Conservation (phyloP, 2,797 vertebrate genomes). For the Phaenicophaeus curvirostris region DNA sequence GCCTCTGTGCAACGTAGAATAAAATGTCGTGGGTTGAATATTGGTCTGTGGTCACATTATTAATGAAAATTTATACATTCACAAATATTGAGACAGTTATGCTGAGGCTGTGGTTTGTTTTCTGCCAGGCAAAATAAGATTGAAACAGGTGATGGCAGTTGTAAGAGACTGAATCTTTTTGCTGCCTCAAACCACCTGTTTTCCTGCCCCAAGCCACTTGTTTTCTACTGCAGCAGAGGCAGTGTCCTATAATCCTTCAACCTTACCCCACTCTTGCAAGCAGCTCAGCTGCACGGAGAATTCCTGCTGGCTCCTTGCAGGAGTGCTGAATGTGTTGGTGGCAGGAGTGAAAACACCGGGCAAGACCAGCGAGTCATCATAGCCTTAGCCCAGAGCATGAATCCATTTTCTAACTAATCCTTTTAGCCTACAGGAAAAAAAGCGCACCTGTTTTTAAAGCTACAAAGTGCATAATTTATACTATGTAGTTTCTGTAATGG, state of each 20-base stretch:
- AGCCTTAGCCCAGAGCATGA: neutral
- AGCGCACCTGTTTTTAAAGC: neutral
- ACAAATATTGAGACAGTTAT: neutral
- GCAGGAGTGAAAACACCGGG: neutral
- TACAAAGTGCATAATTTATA: neutral
- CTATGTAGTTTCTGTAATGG: neutral
- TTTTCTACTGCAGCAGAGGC: no score
- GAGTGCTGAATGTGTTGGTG: neutral
- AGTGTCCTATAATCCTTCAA: no score
- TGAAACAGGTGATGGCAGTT: neutral
- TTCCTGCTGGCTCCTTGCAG: neutral
- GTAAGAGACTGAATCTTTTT: no score
- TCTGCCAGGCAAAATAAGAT: neutral
- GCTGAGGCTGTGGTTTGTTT: neutral
- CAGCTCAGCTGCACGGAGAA: no score
- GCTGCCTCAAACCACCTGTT: no score
- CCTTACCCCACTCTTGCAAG: no score
- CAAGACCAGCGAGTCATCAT: neutral
- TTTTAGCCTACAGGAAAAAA: neutral
- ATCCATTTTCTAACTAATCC: neutral
- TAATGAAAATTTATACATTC: neutral
- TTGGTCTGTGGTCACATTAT: neutral
- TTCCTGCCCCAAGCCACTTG: no score
- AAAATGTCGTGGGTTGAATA: neutral
- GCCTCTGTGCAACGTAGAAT: neutral